These are phyloP conservation scores for Anastrepha ludens DNA, from an alignment of 1,140 invertebrate species.

Conservation along the genomic window DNA sequence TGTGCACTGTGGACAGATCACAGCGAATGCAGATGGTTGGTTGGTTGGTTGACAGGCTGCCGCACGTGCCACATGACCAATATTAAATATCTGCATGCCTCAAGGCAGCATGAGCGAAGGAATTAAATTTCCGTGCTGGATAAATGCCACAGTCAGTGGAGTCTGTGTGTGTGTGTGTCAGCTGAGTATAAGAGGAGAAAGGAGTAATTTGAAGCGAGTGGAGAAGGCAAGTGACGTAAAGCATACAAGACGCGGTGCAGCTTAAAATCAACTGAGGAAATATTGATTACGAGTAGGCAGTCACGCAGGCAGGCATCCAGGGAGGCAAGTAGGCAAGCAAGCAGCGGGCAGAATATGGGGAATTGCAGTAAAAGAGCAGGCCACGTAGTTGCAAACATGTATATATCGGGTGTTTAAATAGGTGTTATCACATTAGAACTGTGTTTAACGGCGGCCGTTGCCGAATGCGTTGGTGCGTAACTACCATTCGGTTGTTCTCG, in stretches of 20 bases:
- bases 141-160: not conserved
- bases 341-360: too few relatives aligned
- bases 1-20: not conserved
- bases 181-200: not conserved
- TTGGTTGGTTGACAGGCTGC: not conserved
- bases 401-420: too few relatives aligned
- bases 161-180: not conserved
- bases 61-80: slow-evolving; percentile 48
- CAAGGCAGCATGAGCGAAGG: slow-evolving; percentile 5
- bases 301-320: not conserved
- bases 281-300: slow-evolving; percentile 27
- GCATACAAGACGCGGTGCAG: not conserved
- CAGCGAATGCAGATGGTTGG: not conserved
- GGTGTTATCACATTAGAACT: too few relatives aligned
- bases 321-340: not conserved
- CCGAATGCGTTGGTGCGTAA: too few relatives aligned
- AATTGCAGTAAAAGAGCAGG: too few relatives aligned
- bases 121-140: slow-evolving; percentile 19
- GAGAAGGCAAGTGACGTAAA: not conserved
- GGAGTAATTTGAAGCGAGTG: not conserved
- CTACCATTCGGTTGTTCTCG: too few relatives aligned
- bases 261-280: not conserved
- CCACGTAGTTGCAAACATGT: not conserved
- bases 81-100: slow-evolving; percentile 47
- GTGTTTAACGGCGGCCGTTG: too few relatives aligned